These are phyloP conservation scores for Boloria euphrosyne DNA, from an alignment of 2,888 invertebrate genomes.

Conservation along the genomic window DNA sequence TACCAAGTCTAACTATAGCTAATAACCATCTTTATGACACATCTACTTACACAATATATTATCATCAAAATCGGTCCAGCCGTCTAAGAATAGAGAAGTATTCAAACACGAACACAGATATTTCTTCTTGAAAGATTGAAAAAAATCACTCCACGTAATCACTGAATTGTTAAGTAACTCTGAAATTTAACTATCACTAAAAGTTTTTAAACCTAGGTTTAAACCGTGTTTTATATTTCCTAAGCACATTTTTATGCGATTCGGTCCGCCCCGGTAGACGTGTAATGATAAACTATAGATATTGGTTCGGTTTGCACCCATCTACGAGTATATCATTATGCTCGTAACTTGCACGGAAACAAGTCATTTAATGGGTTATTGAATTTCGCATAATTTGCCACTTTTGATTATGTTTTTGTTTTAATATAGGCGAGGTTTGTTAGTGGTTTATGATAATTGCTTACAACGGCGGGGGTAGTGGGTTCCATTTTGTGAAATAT, in stretches of 20 bases:
- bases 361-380: slow-evolving; percentile 48
- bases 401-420: slow-evolving; percentile 9
- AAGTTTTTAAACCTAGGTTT: too few relatives aligned
- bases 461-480: not conserved
- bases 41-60: too few relatives aligned
- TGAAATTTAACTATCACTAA: too few relatives aligned
- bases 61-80: too few relatives aligned
- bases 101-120: too few relatives aligned
- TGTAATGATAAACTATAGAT: slow-evolving; percentile 51
- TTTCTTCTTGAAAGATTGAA: too few relatives aligned
- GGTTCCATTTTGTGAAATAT: not conserved
- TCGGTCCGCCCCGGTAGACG: slow-evolving; percentile 37
- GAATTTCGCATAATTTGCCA: slow-evolving; percentile 26
- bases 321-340: slow-evolving; percentile 42
- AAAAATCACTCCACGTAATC: too few relatives aligned
- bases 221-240: not conserved
- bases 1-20: too few relatives aligned
- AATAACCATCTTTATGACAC: too few relatives aligned
- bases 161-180: too few relatives aligned
- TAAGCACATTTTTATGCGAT: slow-evolving; percentile 13
- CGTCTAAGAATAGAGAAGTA: too few relatives aligned
- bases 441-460: not conserved
- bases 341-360: slow-evolving; percentile 44
- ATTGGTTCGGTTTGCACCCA: slow-evolving; percentile 52
- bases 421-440: not conserved